A percentile compares a stretch with the other conserved stretches of the same genome.
Conservation (phyloP, 1,140 invertebrate genomes). For the Lerema accius region DNA sequence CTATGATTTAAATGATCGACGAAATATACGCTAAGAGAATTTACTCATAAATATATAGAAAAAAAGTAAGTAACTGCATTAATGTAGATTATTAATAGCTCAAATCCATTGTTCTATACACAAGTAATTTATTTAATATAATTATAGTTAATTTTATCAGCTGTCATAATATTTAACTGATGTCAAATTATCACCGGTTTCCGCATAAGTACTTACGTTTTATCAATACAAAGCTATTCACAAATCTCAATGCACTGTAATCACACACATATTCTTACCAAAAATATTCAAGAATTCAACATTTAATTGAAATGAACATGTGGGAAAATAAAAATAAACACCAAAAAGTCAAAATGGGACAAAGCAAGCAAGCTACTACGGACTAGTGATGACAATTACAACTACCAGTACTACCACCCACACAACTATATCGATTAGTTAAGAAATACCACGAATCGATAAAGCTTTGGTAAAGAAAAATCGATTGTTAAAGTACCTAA, state of each 20-base stretch:
- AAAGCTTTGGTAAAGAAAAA: not conserved
- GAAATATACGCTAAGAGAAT: too few relatives aligned
- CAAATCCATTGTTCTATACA: not conserved
- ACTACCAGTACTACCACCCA: not conserved
- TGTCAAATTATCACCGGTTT: not conserved
- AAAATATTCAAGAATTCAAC: not conserved
- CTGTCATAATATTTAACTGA: too few relatives aligned
- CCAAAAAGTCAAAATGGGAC: slow-evolving; percentile 7
- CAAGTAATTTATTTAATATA: not conserved
- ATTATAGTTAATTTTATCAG: too few relatives aligned
- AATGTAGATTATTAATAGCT: slow-evolving; percentile 13
- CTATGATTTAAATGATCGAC: too few relatives aligned
- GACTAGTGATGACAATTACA: slow-evolving; percentile 5
- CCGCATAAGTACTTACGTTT: slow-evolving; percentile 13
- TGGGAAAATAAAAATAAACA: slow-evolving; percentile 22
- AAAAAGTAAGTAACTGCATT: too few relatives aligned
- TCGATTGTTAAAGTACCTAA: slow-evolving; percentile 15
- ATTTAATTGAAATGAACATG: slow-evolving; percentile 2
- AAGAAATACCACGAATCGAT: slow-evolving; percentile 1
- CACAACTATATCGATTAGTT: slow-evolving; percentile 12
- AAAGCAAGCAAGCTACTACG: slow-evolving; percentile 8
- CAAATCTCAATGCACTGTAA: slow-evolving; percentile 7
- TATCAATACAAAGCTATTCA: slow-evolving; percentile 2
- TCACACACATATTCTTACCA: slow-evolving; percentile 4
- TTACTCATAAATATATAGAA: too few relatives aligned